phyloP scores from a whole-genome alignment of 2,797 vertebrate species.

The Cynodonichthys magdalenae region DNA sequence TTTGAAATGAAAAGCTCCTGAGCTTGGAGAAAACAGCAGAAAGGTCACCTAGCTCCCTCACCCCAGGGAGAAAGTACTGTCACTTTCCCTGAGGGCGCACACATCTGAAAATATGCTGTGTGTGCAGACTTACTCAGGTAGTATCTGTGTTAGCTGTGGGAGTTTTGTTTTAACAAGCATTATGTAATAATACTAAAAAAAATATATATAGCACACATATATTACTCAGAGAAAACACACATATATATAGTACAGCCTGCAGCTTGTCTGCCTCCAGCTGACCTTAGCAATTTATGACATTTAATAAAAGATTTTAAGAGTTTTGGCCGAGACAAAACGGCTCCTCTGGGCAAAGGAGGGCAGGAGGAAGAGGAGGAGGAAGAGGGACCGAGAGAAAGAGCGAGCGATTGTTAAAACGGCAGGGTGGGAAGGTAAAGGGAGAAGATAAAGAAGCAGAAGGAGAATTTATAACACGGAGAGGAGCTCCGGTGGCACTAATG shows the following conservation, averaged over 20 bases:
- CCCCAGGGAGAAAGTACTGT: constrained; percentile 19
- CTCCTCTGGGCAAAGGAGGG: constrained; percentile 43
- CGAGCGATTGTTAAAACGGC: constrained; percentile 21
- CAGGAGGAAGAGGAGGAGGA: constrained; percentile 9
- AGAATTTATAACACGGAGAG: constrained; percentile 22
- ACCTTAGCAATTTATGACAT: constrained; percentile 75
- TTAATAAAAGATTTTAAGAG: constrained; percentile 74
- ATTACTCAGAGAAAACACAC: constrained; percentile 7
- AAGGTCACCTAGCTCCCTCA: constrained; percentile 55
- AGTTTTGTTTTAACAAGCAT: constrained; percentile 27
- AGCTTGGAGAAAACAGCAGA: constrained; percentile 39
- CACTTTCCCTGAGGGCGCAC: constrained; percentile 19
- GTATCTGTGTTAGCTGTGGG: constrained; percentile 19
- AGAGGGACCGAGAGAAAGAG: constrained; percentile 27
- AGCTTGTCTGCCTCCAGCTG: constrained; percentile 49
- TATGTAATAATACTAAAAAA: constrained; percentile 42
- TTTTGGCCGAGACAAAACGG: constrained; percentile 55
- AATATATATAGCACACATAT: constrained; percentile 16
- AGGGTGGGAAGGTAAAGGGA: constrained; percentile 19
- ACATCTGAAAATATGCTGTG: constrained; percentile 16
- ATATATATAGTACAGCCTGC: constrained; percentile 17
- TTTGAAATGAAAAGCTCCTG: constrained; percentile 23
- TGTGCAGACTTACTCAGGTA: constrained; percentile 18
- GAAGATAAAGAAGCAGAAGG: constrained; percentile 31
- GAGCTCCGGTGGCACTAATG: constrained; percentile 18